These are phyloP conservation scores for Idris sp. DNA, from an alignment of 1,140 invertebrate species.

Conservation along the genomic window DNA sequence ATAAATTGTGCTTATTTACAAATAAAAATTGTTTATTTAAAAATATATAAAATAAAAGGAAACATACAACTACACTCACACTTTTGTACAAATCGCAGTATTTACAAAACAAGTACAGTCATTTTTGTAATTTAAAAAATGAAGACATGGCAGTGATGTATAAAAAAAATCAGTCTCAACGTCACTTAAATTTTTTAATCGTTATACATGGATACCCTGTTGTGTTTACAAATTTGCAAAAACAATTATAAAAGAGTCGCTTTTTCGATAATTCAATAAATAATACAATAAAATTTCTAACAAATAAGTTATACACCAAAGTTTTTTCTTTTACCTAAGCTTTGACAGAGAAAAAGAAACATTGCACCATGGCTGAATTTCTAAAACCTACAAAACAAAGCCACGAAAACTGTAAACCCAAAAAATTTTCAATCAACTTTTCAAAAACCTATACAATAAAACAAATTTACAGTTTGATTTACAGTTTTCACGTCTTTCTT, in stretches of 20 bases:
- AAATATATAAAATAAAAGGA: slow-evolving; percentile 62
- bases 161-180: slow-evolving; percentile 64
- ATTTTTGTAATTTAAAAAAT: slow-evolving; percentile 66
- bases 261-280: not conserved
- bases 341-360: slow-evolving; percentile 45
- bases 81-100: slow-evolving; percentile 69
- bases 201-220: slow-evolving; percentile 57
- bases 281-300: slow-evolving; percentile 47
- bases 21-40: slow-evolving; percentile 67
- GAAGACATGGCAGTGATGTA: slow-evolving; percentile 62
- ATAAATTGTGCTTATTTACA: no score
- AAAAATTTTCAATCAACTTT: no score
- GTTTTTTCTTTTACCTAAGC: slow-evolving; percentile 17
- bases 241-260: no score
- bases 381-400: slow-evolving; percentile 11
- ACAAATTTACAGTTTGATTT: not conserved
- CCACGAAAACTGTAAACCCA: slow-evolving; percentile 29
- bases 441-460: not conserved
- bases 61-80: slow-evolving; percentile 36
- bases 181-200: slow-evolving; percentile 25
- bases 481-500: slow-evolving; percentile 14
- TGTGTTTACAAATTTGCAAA: slow-evolving; percentile 2
- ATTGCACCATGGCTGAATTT: slow-evolving; percentile 63
- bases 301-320: slow-evolving; percentile 38
- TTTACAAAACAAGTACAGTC: slow-evolving; percentile 64